phyloP scores from a whole-genome alignment of 2,113 vertebrate species.

The Mastomys coucha region DNA sequence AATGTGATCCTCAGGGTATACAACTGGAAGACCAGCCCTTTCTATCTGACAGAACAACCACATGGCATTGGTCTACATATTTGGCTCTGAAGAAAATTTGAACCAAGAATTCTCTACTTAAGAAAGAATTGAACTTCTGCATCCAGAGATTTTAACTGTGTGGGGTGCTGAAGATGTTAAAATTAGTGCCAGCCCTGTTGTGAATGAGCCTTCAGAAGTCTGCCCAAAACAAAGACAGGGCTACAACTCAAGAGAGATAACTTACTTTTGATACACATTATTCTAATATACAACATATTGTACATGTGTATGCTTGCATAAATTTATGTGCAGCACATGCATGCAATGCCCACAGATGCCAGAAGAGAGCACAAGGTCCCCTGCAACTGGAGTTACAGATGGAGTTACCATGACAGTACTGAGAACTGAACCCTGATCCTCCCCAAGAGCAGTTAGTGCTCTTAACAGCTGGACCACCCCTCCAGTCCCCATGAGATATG shows the following conservation, averaged over 20 bases:
- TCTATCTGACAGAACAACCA: neutral
- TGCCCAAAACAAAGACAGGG: neutral
- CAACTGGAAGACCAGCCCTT: neutral
- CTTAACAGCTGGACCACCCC: neutral
- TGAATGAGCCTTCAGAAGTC: neutral
- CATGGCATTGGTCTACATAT: neutral
- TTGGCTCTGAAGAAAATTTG: neutral
- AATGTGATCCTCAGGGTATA: neutral
- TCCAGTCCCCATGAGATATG: neutral
- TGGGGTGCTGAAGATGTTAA: neutral
- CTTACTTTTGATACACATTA: neutral
- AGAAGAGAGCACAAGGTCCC: neutral
- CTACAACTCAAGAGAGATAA: neutral
- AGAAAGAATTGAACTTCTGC: neutral
- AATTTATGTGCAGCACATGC: neutral
- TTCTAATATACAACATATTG: neutral
- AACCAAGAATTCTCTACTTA: neutral
- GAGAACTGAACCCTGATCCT: neutral
- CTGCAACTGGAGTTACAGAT: neutral
- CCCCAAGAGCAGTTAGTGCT: neutral
- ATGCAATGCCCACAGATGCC: neutral
- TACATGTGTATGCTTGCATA: neutral
- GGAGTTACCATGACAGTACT: too few species aligned
- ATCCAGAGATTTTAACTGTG: neutral
- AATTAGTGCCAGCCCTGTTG: neutral